These are phyloP conservation scores for Sander lucioperca DNA, from an alignment of 2,113 vertebrate species.

Conservation along the genomic window DNA sequence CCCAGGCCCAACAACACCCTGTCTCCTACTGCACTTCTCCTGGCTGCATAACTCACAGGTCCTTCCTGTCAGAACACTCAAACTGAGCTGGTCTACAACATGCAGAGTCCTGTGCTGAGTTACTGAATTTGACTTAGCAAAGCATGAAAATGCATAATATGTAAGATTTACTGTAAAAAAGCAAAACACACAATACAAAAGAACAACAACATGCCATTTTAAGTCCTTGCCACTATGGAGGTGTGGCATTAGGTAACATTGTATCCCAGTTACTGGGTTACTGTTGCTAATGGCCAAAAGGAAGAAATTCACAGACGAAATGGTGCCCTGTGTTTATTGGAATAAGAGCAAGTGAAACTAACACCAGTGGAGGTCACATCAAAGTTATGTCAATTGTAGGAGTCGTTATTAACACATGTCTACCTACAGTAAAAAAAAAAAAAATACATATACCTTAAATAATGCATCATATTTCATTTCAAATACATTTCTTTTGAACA, in stretches of 20 bases:
- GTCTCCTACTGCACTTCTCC: slow-evolving; percentile 58
- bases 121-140: slow-evolving; percentile 13
- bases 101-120: slow-evolving; percentile 63
- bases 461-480: neutral
- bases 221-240: neutral
- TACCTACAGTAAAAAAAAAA: neutral
- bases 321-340: neutral
- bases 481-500: neutral
- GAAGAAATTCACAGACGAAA: neutral
- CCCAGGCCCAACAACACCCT: slow-evolving; percentile 38
- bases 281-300: neutral
- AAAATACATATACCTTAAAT: neutral
- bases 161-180: slow-evolving; percentile 39
- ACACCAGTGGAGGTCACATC: neutral
- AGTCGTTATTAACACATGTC: neutral
- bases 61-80: slow-evolving; percentile 35
- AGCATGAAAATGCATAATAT: slow-evolving; percentile 6
- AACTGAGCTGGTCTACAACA: slow-evolving; percentile 63
- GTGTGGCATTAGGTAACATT: neutral
- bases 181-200: neutral
- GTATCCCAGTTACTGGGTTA: neutral
- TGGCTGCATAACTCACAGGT: slow-evolving; percentile 60
- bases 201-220: neutral
- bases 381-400: neutral
- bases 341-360: neutral